Evolutionary conservation across 64 coral and sea anemone species (phyloP).

Genomic region (Cladopsammia gracilis): DNA sequence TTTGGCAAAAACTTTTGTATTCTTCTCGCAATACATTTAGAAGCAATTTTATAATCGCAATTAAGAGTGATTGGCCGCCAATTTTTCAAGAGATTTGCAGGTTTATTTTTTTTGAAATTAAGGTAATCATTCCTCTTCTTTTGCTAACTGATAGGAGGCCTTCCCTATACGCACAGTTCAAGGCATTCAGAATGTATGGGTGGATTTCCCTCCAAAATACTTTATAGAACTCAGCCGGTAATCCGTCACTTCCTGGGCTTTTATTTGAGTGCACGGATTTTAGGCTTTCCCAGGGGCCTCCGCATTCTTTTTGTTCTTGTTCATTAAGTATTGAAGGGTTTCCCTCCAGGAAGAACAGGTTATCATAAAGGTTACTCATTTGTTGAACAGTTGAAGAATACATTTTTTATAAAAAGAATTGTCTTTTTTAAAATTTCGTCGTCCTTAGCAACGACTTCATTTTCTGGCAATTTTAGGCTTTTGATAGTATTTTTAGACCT

Average conservation of each 20-base stretch:
- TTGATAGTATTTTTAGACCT: background rate
- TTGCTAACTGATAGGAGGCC: background rate
- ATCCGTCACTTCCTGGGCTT: background rate
- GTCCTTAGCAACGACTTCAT: background rate
- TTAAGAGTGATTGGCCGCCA: no score
- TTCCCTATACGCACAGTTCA: background rate
- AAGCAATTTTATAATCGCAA: slow-evolving; percentile 47
- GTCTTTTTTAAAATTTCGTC: no score
- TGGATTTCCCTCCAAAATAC: background rate
- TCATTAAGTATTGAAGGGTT: no score
- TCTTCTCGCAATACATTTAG: slow-evolving; percentile 38
- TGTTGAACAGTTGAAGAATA: background rate
- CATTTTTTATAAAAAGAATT: no score
- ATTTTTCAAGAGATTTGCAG: no score
- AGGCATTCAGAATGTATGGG: background rate
- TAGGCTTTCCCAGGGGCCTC: background rate
- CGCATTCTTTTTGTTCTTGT: background rate
- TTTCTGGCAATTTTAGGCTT: background rate
- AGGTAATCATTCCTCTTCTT: no score
- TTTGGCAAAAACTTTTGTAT: no score
- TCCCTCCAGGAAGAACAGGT: no score
- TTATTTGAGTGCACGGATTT: background rate
- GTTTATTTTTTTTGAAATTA: no score
- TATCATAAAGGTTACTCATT: no score
- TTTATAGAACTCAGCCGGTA: background rate